Conservation (phyloP, 2,797 vertebrate genomes). For the Anabas testudineus region DNA sequence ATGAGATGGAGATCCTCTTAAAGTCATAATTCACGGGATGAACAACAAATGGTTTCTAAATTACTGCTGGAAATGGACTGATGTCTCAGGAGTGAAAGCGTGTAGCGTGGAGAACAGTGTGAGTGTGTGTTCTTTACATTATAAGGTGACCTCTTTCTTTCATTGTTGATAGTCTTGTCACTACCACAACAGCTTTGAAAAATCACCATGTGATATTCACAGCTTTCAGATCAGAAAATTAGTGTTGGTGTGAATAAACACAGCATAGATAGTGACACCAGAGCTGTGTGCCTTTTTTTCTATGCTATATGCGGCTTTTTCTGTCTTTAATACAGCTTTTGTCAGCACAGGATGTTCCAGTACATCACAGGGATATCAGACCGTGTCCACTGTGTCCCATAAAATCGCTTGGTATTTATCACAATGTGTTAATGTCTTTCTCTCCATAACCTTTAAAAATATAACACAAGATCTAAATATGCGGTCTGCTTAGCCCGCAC, state of each 20-base stretch:
- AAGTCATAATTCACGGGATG: neutral
- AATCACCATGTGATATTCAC: conserved; percentile 46
- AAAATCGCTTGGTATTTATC: conserved; percentile 17
- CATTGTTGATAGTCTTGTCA: conserved; percentile 31
- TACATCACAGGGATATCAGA: neutral
- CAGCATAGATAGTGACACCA: conserved; percentile 32
- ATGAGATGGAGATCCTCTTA: neutral
- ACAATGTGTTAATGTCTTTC: conserved; percentile 6
- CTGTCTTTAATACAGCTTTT: conserved; percentile 10
- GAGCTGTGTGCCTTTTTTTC: conserved; percentile 8
- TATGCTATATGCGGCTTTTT: conserved; percentile 8
- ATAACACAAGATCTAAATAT: conserved; percentile 24
- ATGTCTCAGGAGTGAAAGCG: neutral
- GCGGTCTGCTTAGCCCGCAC: neutral
- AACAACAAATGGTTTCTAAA: conserved; percentile 1
- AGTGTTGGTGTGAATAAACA: conserved; percentile 51
- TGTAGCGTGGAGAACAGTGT: neutral
- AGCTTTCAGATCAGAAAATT: conserved; percentile 50
- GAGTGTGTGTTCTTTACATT: conserved; percentile 10
- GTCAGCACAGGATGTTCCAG: neutral
- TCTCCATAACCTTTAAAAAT: conserved; percentile 2
- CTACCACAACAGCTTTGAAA: conserved; percentile 42
- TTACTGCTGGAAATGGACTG: conserved; percentile 1
- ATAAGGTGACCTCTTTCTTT: conserved; percentile 13
- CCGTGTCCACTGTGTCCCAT: neutral